phyloP scores from a whole-genome alignment of 2,888 invertebrate genomes.

The Salpingus planirostris region DNA sequence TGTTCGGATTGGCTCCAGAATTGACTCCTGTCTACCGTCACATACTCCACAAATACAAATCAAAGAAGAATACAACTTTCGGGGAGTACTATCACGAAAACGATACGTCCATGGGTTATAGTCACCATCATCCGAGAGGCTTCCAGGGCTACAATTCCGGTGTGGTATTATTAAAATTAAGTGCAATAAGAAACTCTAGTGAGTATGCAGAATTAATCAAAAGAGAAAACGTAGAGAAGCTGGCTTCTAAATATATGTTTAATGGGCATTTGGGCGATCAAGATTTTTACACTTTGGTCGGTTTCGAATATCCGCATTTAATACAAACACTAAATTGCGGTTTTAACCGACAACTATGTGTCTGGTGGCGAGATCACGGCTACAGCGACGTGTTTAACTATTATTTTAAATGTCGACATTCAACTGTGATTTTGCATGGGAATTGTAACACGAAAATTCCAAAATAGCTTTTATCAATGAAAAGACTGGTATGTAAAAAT shows the following conservation, averaged over 20 bases:
- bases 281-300: constrained; percentile 67
- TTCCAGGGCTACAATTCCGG: constrained; percentile 78
- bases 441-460: constrained; percentile 68
- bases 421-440: constrained; percentile 61
- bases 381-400: constrained; percentile 62
- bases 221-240: constrained; percentile 44
- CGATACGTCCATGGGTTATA: constrained; percentile 20
- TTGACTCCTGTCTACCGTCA: constrained; percentile 72
- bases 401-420: constrained; percentile 60
- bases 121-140: constrained; percentile 39
- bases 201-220: constrained; percentile 51
- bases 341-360: constrained; percentile 75
- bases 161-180: constrained; percentile 61
- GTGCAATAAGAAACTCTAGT: constrained; percentile 54
- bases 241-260: constrained; percentile 55
- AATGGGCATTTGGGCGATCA: constrained; percentile 73
- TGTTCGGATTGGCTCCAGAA: constrained; percentile 67
- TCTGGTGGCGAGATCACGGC: constrained; percentile 72
- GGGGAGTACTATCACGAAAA: constrained; percentile 40
- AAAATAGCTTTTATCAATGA: too few relatives aligned
- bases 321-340: constrained; percentile 66
- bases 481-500: too few relatives aligned
- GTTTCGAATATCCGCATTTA: constrained; percentile 59
- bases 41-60: constrained; percentile 58
- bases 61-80: constrained; percentile 51